These are phyloP conservation scores for Tachina grossa DNA, from an alignment of 2,888 invertebrate species.

Conservation along the genomic window DNA sequence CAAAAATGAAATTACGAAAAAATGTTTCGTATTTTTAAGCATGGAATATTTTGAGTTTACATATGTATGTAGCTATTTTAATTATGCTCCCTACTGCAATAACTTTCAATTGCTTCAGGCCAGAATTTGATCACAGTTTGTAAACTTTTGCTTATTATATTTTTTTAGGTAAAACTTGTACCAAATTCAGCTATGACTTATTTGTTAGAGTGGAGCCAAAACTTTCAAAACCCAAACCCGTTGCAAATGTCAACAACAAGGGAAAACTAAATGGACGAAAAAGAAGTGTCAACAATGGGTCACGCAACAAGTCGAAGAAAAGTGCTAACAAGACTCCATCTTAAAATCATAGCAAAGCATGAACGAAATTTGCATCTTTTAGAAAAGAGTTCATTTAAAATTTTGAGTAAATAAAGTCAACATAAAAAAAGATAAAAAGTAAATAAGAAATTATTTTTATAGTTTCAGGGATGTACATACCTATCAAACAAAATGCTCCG, in stretches of 20 bases:
- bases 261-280: slow-evolving; percentile 79
- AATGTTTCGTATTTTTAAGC: no score
- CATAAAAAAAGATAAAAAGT: neutral
- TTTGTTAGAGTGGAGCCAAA: slow-evolving; percentile 81
- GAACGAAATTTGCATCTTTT: neutral
- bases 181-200: slow-evolving; percentile 82
- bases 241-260: slow-evolving; percentile 75
- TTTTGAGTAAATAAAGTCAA: neutral
- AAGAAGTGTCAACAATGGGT: slow-evolving; percentile 75
- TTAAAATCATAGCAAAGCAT: neutral
- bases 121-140: neutral
- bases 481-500: no score
- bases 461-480: no score
- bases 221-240: slow-evolving; percentile 78
- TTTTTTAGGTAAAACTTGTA: slow-evolving; percentile 79
- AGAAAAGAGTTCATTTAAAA: neutral
- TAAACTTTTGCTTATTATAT: neutral
- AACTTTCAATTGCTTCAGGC: no score
- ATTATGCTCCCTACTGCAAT: no score
- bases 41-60: no score
- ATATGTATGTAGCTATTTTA: no score
- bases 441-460: no score
- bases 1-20: no score
- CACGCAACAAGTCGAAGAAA: slow-evolving; percentile 78
- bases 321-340: slow-evolving; percentile 22